phyloP scores from a whole-genome alignment of 2,797 vertebrate species.

The Sebastes alutus region DNA sequence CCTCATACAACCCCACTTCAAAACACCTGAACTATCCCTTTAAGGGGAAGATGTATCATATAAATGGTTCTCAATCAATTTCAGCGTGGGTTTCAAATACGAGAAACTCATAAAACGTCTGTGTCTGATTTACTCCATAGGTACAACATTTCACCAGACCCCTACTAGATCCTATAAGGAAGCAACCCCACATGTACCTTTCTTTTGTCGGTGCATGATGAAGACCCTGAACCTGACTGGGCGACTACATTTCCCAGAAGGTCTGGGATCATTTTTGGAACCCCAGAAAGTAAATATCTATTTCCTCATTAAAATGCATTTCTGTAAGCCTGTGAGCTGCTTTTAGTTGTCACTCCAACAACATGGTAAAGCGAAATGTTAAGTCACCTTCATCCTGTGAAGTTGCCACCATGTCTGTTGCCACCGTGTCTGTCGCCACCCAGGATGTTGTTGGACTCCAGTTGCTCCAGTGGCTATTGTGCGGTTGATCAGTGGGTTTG shows the following conservation, averaged over 20 bases:
- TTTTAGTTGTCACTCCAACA: not conserved
- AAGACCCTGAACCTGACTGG: not conserved
- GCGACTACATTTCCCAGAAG: not conserved
- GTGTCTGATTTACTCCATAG: not conserved
- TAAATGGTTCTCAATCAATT: not conserved
- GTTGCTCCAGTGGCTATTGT: constrained; percentile 67
- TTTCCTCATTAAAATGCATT: not conserved
- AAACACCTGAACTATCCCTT: not conserved
- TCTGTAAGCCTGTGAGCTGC: not conserved
- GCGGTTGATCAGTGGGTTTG: fast-evolving
- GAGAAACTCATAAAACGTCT: not conserved
- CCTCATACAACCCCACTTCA: too few relatives aligned
- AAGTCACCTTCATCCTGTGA: constrained; percentile 24
- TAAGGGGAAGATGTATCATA: not conserved
- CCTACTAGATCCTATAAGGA: not conserved
- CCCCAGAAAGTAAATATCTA: not conserved
- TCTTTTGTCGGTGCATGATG: too few relatives aligned
- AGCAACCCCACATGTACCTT: not conserved
- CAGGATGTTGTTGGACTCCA: constrained; percentile 75
- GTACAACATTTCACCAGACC: not conserved
- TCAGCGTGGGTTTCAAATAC: not conserved
- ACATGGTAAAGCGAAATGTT: not conserved
- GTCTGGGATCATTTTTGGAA: not conserved
- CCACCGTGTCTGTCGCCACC: not conserved
- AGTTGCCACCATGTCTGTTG: fast-evolving